Conservation (phyloP, 1,140 invertebrate species). For the Drosophila pseudoobscura region DNA sequence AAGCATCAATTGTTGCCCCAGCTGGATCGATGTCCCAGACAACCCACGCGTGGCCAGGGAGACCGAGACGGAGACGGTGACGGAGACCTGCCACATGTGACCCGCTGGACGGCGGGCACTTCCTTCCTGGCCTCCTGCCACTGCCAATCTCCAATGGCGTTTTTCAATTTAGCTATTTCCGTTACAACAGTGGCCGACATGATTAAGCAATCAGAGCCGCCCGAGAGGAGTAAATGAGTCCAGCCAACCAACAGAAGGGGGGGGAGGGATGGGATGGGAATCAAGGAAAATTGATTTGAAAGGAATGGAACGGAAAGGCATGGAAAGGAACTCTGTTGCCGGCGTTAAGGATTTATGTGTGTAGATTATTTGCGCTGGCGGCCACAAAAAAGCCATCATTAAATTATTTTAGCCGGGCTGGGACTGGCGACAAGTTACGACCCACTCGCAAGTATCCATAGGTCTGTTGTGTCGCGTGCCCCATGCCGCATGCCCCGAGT, state of each 20-base stretch:
- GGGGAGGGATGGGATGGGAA: too few species aligned
- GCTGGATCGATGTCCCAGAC: slow-evolving; percentile 8
- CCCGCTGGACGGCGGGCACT: slow-evolving; percentile 17
- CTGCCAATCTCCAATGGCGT: slow-evolving; percentile 56
- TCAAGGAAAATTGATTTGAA: too few species aligned
- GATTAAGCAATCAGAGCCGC: slow-evolving; percentile 71
- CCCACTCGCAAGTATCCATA: slow-evolving; percentile 10
- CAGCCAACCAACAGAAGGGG: slow-evolving; percentile 16
- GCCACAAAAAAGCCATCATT: slow-evolving; percentile 59
- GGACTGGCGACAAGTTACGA: slow-evolving; percentile 11
- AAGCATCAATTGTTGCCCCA: slow-evolving; percentile 46
- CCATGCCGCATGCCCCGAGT: background rate
- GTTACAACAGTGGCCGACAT: slow-evolving; percentile 62
- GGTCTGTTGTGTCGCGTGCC: background rate
- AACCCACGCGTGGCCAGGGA: slow-evolving; percentile 3
- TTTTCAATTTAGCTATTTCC: slow-evolving; percentile 77
- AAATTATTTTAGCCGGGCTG: slow-evolving; percentile 37
- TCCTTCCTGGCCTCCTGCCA: slow-evolving; percentile 19
- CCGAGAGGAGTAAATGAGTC: slow-evolving; percentile 52
- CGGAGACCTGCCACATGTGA: slow-evolving; percentile 32
- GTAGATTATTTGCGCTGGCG: slow-evolving; percentile 56
- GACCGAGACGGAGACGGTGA: too few species aligned
- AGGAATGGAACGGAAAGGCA: background rate
- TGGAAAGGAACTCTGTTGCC: slow-evolving; percentile 35
- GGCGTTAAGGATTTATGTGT: slow-evolving; percentile 59